These are phyloP conservation scores for Nemapogon koenigi DNA, from an alignment of 2,888 invertebrate species.

Conservation along the genomic window DNA sequence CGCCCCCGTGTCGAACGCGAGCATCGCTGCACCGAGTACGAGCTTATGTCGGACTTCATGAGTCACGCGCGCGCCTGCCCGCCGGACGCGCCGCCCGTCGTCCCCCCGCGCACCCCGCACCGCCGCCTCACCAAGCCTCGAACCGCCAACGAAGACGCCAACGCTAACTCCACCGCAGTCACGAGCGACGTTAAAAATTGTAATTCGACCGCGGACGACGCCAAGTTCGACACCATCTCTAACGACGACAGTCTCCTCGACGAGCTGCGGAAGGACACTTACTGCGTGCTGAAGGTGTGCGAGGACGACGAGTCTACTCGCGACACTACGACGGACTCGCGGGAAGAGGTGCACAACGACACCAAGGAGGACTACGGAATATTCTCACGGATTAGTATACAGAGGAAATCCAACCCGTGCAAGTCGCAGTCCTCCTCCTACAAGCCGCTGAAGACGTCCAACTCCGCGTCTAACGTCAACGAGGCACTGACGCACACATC, in stretches of 20 bases:
- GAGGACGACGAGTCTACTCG: slow-evolving; percentile 32
- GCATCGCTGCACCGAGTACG: slow-evolving; percentile 41
- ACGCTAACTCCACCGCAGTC: background rate
- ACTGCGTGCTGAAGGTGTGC: slow-evolving; percentile 47
- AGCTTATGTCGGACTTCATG: slow-evolving; percentile 50
- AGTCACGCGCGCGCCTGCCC: slow-evolving; percentile 25
- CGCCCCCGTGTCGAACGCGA: slow-evolving; percentile 23
- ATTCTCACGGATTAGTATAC: slow-evolving; percentile 46
- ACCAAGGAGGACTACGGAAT: slow-evolving; percentile 30
- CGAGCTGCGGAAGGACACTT: slow-evolving; percentile 45
- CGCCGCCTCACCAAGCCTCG: slow-evolving; percentile 65
- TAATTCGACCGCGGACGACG: background rate
- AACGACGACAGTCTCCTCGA: slow-evolving; percentile 52
- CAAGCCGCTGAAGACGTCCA: slow-evolving; percentile 45
- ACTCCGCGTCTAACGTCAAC: slow-evolving; percentile 52
- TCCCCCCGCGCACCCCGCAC: slow-evolving; percentile 75
- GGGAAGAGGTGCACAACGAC: slow-evolving; percentile 18
- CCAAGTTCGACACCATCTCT: slow-evolving; percentile 25
- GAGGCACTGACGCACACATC: slow-evolving; percentile 33
- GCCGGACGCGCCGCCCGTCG: slow-evolving; percentile 29
- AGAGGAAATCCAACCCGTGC: slow-evolving; percentile 54
- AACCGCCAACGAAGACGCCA: background rate
- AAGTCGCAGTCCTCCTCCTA: slow-evolving; percentile 34
- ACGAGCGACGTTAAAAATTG: background rate
- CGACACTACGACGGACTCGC: slow-evolving; percentile 18